Evolutionary conservation across 2,797 vertebrate species (phyloP), one percentile per base, ranked within the genome.

Genomic region (Chromobotia macracanthus): DNA sequence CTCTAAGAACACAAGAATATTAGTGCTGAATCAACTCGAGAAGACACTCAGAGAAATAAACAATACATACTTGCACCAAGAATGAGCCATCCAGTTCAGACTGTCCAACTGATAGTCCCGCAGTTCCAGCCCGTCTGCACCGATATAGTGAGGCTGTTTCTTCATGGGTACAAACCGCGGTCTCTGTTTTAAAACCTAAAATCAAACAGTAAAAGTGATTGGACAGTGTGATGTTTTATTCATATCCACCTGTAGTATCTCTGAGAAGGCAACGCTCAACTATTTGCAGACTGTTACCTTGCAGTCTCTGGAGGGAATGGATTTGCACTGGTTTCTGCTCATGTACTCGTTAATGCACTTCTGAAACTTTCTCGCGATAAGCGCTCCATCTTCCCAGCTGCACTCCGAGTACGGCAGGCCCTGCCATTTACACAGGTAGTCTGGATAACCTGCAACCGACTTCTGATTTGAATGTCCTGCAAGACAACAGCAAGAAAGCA

Each of bases 341-440:
- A 98, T 96, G 88, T 99, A 99, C 77, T 96, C 95, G 80, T 97
- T 96, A 19, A 99, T 99, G 75, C 94, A 89, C 66, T 93, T 92
- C 88, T 99, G 97, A 89, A 98, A 99, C 88, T 99, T 99, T 86
- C 93, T 96, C 82, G 92, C 90, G 76, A 99, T 96, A 77, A 99
- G 95, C 70, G 93, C 96, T 2, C 98, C 98, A 61, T 99, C 98
- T 88, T 99, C 98, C 98, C 98, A 99, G 90, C 98, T 99, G 88
- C 97, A 99, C 78, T 99, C 98, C 0, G 95, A 99, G 80, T 99
- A 99, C 0, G 98, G 92, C 75, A 99, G 93, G 64, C 98, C 97
- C 81, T 99, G 98, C 97, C 97, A 99, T 85, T 99, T 99, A 88
- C 97, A 99, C 21, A 99, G 95, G 89, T 99, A 99, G 88, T 99